Evolutionary conservation across 2,888 invertebrate genomes (phyloP), one percentile per base, ranked within the genome.

Genomic region (Drosophila niveifrons): DNA sequence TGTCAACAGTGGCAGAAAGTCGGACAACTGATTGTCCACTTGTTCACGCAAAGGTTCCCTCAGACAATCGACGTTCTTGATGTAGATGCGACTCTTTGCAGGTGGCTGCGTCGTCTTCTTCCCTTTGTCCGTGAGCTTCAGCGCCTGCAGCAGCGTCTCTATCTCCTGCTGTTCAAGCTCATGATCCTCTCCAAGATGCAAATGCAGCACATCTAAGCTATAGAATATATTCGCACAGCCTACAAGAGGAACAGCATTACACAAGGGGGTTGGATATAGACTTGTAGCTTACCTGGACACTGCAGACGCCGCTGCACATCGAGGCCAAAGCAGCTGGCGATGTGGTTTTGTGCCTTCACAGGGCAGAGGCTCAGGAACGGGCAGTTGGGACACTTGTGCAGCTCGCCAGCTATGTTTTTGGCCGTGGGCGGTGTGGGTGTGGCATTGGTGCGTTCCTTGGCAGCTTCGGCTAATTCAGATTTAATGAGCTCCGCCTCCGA

Each of bases 141-240:
- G 7, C 18, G 48, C 29, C 8, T 56, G 59, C 34, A 72, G 31
- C 23, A 83, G 47, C 1, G 74, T 50, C n/a, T 71, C 29, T n/a
- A 79, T 64, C 50, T 85, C 85, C 28, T 67, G 67, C 6, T 77
- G 65, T 29, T 79, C 93, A 93, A 96, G 95, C 90, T 94, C 94
- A 89, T 96, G 96, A 89, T 96, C 96, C 81, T 94, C 94, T 23
- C 94, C 93, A 4, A 96, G 92, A 89, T 96, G 96, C 4, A 94
- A 93, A 77, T 94, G 93, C 0, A 96, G 90, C 0, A 95, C 94
- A 81, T 94, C 94, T 80, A 94, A 94, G 9, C 94, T 94, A 80
- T 94, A 94, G 85, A 96, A 96, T 2, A 94, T 91, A 87, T 95
- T 95, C 1, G 93, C 90, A 86, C 96, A 96, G 8, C 95, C 90